phyloP scores from a whole-genome alignment of 2,888 invertebrate genomes.

The Eristalis tenax region DNA sequence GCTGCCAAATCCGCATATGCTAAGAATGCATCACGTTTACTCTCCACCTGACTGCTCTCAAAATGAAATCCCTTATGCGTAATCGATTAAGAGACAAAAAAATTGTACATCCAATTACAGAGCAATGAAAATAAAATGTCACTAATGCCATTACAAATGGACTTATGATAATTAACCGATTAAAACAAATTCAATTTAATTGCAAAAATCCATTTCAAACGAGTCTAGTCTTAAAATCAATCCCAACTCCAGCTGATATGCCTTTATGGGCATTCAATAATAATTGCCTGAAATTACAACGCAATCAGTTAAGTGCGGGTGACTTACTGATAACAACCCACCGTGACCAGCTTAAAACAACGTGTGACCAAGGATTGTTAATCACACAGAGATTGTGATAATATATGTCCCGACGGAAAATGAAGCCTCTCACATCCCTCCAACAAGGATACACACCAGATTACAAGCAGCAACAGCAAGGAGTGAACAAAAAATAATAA shows the following conservation, averaged over 20 bases:
- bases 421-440: background rate
- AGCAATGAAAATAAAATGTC: background rate
- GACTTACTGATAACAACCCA: background rate
- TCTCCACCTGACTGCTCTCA: background rate
- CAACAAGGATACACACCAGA: background rate
- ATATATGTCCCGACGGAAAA: constrained; percentile 13
- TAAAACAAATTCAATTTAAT: constrained; percentile 26
- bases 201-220: constrained; percentile 16
- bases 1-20: background rate
- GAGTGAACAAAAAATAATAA: background rate
- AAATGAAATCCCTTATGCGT: background rate
- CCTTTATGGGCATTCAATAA: constrained; percentile 4
- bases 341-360: constrained; percentile 37
- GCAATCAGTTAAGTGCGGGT: constrained; percentile 27
- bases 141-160: background rate
- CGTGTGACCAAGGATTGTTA: constrained; percentile 30
- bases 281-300: constrained; percentile 30
- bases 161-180: constrained; percentile 8
- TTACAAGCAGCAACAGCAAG: constrained; percentile 19
- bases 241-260: background rate
- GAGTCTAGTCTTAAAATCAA: background rate
- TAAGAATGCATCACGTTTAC: background rate
- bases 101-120: background rate
- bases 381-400: constrained; percentile 15
- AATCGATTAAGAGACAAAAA: background rate